Evolutionary conservation across 2,113 vertebrate genomes (phyloP).

Genomic region (Tetraodon nigroviridis): DNA sequence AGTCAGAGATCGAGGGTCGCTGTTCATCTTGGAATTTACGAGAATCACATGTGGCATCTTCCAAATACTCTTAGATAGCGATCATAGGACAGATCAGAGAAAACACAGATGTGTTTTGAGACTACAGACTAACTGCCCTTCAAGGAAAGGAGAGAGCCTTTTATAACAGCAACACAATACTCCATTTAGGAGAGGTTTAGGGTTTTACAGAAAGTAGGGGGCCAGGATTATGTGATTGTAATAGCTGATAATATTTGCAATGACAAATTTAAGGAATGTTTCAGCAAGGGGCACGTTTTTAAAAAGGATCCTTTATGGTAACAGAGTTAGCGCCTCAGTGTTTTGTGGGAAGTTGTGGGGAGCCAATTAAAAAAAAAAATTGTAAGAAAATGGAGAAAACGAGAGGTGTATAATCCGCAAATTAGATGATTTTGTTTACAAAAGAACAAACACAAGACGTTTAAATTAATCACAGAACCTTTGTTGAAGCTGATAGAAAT

Average conservation of each 20-base stretch:
- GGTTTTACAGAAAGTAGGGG: constrained; percentile 47
- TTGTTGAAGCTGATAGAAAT: constrained; percentile 6
- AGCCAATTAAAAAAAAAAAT: constrained; percentile 22
- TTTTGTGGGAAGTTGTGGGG: constrained; percentile 38
- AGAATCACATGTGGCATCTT: constrained; percentile 24
- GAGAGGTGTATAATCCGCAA: constrained; percentile 14
- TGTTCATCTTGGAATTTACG: constrained; percentile 32
- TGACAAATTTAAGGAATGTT: constrained; percentile 56
- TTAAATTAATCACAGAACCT: not conserved
- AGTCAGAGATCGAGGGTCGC: constrained; percentile 25
- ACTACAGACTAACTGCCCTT: constrained; percentile 30
- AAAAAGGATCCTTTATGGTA: constrained; percentile 62
- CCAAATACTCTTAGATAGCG: constrained; percentile 40
- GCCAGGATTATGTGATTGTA: constrained; percentile 68
- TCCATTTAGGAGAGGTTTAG: constrained; percentile 40
- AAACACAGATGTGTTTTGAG: constrained; percentile 51
- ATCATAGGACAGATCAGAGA: constrained; percentile 47
- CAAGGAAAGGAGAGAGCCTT: constrained; percentile 33
- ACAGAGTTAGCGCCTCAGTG: constrained; percentile 45
- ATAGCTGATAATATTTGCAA: constrained; percentile 55
- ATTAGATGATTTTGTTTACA: not conserved
- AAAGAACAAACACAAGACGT: not conserved
- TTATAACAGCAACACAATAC: constrained; percentile 58
- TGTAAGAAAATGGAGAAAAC: constrained; percentile 37
- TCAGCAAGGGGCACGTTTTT: constrained; percentile 45